Evolutionary conservation across 2,797 vertebrate genomes (phyloP), one percentile per base, ranked within the genome.

Genomic region (Margarornis squamiger): DNA sequence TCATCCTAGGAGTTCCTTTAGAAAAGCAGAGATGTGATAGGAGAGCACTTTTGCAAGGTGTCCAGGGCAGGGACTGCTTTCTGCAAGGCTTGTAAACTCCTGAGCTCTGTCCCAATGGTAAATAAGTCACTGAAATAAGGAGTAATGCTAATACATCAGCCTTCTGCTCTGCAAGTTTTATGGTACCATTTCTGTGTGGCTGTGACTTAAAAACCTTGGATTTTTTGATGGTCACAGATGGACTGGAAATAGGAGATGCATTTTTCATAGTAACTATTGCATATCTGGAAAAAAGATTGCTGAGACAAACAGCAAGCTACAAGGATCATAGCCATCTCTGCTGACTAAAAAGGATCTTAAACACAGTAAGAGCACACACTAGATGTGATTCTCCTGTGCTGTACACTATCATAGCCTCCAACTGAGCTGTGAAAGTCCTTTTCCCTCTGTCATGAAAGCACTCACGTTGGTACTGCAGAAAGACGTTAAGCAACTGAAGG

Each of bases 241-340:
- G 73, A 39, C 86, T 92, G 79, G 84, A 94, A 97, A 95, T 18
- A 91, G 70, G 51, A 83, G 86, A 89, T 32, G 63, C 80, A 45
- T 78, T 93, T 92, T 94, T 85, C 63, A 62, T 72, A 38, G 72
- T 75, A 65, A 83, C 83, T 90, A 83, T 39, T 92, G 70, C 92
- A 86, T 88, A 74, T 70, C 83, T 88, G 58, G 62, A 70, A 92
- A 93, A 92, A 74, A 81, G 59, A 85, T 85, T 92, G 87, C 59
- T 16, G 72, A 88, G 88, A 76, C 84, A 96, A 97, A 88, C 66
- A 94, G 77, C 81, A 63, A 95, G 88, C 81, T 68, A 48, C 34
- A 67, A 86, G 70, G 67, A 76, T 70, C 68, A 75, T 7, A 72
- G 41, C 36, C 68, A 58, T 71, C 61, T 70, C 68, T 76, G 24